Conservation (phyloP, 2,888 invertebrate species). For the Cetonia aurata region DNA sequence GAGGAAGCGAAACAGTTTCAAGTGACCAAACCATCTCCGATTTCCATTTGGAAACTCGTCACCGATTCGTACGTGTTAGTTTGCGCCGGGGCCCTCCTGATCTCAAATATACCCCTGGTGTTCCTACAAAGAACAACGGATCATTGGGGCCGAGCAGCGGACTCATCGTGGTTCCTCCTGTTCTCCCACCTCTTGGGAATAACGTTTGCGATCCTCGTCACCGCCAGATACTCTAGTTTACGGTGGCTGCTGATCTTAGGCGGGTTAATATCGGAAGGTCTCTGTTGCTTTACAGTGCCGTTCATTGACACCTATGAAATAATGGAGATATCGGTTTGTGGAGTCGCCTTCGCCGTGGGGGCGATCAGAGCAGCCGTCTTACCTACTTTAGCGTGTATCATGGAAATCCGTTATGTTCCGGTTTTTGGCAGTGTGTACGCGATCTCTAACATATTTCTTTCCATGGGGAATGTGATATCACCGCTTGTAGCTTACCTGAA, state of each 20-base stretch:
- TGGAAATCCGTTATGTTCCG: conserved; percentile 13
- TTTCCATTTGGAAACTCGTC: conserved; percentile 22
- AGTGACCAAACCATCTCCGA: conserved; percentile 8
- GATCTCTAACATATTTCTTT: conserved; percentile 5
- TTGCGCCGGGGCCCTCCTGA: conserved; percentile 5
- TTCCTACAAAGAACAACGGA: conserved; percentile 2
- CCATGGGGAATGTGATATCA: conserved; percentile 3
- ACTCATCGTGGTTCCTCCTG: conserved; percentile 12
- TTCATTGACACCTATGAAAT: background rate
- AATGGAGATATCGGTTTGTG: conserved; percentile 4
- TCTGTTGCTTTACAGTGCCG: conserved; percentile 13
- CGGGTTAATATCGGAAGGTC: conserved; percentile 8
- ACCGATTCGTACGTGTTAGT: conserved; percentile 21
- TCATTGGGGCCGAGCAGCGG: background rate
- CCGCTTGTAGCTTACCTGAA: conserved; percentile 15
- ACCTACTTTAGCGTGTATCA: conserved; percentile 8
- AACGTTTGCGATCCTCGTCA: background rate
- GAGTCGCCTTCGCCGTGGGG: conserved; percentile 11
- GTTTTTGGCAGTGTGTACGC: conserved; percentile 24
- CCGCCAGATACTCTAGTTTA: conserved; percentile 3
- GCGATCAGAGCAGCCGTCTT: conserved; percentile 9
- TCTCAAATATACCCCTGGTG: conserved; percentile 8
- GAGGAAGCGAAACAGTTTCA: conserved; percentile 27
- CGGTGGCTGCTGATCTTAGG: conserved; percentile 18
- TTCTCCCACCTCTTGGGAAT: conserved; percentile 21